Evolutionary conservation across 2,797 vertebrate species (phyloP).

Genomic region (Myotis vivesi): DNA sequence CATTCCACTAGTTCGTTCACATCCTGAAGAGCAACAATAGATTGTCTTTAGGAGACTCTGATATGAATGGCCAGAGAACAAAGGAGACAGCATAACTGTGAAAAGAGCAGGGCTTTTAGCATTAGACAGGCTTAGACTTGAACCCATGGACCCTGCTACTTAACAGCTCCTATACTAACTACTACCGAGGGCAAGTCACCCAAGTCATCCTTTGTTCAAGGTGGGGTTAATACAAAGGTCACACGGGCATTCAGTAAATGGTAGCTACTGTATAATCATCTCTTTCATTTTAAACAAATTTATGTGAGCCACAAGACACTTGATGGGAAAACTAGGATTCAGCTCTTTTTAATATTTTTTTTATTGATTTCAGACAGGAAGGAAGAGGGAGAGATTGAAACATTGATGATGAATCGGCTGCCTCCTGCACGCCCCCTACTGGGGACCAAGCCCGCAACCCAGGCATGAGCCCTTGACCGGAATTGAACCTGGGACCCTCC

Average conservation of each 20-base stretch:
- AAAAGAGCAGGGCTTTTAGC: not conserved
- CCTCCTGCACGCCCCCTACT: too few species aligned
- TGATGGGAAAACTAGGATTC: not conserved
- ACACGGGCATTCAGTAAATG: not conserved
- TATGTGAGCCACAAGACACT: not conserved
- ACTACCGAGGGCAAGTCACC: not conserved
- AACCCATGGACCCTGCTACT: not conserved
- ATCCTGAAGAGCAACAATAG: not conserved
- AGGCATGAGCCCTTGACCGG: too few species aligned
- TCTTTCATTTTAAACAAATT: conserved; percentile 17
- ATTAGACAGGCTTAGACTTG: not conserved
- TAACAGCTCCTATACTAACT: not conserved
- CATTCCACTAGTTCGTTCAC: not conserved
- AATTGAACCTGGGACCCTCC: too few species aligned
- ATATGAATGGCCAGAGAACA: not conserved
- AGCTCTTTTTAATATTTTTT: not conserved
- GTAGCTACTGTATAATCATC: not conserved
- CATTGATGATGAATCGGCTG: too few species aligned
- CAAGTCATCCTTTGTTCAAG: not conserved
- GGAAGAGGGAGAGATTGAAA: too few species aligned
- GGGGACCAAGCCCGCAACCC: too few species aligned
- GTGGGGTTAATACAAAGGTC: not conserved
- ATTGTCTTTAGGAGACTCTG: not conserved
- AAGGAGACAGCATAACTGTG: not conserved
- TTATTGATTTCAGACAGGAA: too few species aligned